A percentile compares a stretch with the other conserved stretches of the same genome.
Evolutionary conservation across 92 coral and sea anemone genomes (phyloP).

Genomic region (Porites divaricata): DNA sequence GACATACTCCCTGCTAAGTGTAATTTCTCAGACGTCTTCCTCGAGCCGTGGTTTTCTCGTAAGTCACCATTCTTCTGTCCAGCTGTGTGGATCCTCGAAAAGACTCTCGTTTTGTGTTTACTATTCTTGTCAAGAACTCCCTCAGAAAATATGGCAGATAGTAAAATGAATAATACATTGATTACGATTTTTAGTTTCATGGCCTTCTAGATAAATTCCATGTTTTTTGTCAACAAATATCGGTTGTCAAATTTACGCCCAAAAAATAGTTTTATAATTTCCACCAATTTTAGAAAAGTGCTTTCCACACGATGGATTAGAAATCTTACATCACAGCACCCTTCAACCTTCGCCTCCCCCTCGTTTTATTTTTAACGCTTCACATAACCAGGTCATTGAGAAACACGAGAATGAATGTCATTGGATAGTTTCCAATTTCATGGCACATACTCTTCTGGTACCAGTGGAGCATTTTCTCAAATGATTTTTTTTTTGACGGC

Average conservation of each 20-base stretch:
- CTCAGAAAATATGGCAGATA: constrained; percentile 20
- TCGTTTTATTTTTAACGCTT: constrained; percentile 31
- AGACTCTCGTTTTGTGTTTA: not conserved
- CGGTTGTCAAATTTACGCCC: not conserved
- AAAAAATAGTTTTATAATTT: not conserved
- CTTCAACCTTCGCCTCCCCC: constrained; percentile 36
- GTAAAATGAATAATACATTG: constrained; percentile 10
- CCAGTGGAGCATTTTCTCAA: constrained; percentile 11
- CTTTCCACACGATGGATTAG: constrained; percentile 12
- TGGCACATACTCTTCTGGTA: constrained; percentile 37
- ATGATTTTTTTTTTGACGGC: not conserved
- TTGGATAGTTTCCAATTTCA: constrained; percentile 15
- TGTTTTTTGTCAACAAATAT: not conserved
- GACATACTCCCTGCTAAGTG: not conserved
- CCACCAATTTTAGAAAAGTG: not conserved
- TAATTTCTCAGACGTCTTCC: not conserved
- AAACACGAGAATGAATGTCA: constrained; percentile 9
- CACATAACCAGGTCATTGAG: constrained; percentile 30
- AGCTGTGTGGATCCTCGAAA: not conserved
- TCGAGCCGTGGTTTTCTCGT: not conserved
- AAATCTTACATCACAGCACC: constrained; percentile 59
- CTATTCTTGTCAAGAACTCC: constrained; percentile 4
- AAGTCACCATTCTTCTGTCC: constrained; percentile 7
- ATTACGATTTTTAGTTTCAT: constrained; percentile 26
- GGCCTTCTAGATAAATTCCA: constrained; percentile 28